Evolutionary conservation across 2,797 vertebrate genomes (phyloP).

Genomic region (Aeoliscus strigatus): DNA sequence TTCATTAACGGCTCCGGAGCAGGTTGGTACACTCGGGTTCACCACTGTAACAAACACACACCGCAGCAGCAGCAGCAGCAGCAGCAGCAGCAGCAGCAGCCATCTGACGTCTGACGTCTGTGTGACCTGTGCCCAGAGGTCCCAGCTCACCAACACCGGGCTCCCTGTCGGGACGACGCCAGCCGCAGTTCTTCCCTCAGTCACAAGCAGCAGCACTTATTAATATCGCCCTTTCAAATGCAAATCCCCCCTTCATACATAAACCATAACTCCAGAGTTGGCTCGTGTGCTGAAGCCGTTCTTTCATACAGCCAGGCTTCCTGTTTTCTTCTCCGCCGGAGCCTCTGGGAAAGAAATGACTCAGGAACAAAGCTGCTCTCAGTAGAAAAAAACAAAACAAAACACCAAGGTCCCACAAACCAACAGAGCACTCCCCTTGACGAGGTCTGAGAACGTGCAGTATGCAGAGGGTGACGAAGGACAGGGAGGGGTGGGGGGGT

Average conservation of each 20-base stretch:
- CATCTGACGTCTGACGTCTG: too few species aligned
- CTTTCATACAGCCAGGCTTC: too few species aligned
- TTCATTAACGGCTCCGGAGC: conserved; percentile 64
- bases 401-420: too few species aligned
- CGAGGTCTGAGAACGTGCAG: neutral
- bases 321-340: too few species aligned
- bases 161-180: conserved; percentile 13
- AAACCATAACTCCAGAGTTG: conserved; percentile 70
- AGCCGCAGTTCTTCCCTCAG: conserved; percentile 18
- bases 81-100: conserved; percentile 30
- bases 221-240: conserved; percentile 77
- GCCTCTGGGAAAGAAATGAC: too few species aligned
- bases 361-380: too few species aligned
- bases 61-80: conserved; percentile 27
- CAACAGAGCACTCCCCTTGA: too few species aligned
- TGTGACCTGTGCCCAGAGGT: too few species aligned
- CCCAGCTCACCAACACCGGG: conserved; percentile 17
- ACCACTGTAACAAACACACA: conserved; percentile 20
- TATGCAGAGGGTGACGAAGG: too few species aligned
- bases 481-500: too few species aligned
- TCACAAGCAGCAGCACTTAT: conserved; percentile 62
- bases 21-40: conserved; percentile 26
- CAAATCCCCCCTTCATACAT: conserved; percentile 73
- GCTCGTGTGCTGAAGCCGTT: conserved; percentile 20
- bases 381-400: too few species aligned